These are phyloP conservation scores for Hydrotaea diabolus DNA, from an alignment of 2,888 invertebrate genomes.

Conservation along the genomic window DNA sequence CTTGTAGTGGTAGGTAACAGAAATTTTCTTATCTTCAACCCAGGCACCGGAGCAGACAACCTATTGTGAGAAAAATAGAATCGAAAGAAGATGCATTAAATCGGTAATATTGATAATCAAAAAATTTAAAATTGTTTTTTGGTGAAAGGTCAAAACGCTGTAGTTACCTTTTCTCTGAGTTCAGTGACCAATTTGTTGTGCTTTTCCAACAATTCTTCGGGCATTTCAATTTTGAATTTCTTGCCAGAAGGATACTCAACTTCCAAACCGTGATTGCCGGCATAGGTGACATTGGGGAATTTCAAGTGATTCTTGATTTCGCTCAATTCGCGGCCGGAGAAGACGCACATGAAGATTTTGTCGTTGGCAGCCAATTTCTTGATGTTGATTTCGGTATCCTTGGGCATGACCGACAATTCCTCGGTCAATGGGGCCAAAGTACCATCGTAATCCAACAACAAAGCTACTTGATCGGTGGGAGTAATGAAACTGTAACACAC, in stretches of 20 bases:
- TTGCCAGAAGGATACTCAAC: constrained; percentile 89
- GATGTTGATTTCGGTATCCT: constrained; percentile 86
- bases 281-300: constrained; percentile 85
- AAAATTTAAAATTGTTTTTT: too few relatives aligned
- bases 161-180: constrained; percentile 84
- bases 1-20: constrained; percentile 88
- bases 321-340: constrained; percentile 87
- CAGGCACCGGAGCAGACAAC: constrained; percentile 88
- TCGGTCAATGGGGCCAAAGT: constrained; percentile 88
- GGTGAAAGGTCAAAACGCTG: too few relatives aligned
- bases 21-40: constrained; percentile 89
- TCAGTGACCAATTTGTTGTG: constrained; percentile 85
- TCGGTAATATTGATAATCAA: too few relatives aligned
- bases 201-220: constrained; percentile 86
- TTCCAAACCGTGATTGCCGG: constrained; percentile 89
- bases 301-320: constrained; percentile 87
- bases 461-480: constrained; percentile 85
- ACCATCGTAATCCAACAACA: constrained; percentile 88
- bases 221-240: constrained; percentile 89
- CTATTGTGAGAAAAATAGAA: constrained; percentile 74
- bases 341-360: constrained; percentile 87
- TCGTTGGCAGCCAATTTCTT: constrained; percentile 86
- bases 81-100: too few relatives aligned
- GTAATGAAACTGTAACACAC: constrained; percentile 81
- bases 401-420: constrained; percentile 84